phyloP scores from a whole-genome alignment of 2,113 vertebrate species.

The Dipodomys stephensi region DNA sequence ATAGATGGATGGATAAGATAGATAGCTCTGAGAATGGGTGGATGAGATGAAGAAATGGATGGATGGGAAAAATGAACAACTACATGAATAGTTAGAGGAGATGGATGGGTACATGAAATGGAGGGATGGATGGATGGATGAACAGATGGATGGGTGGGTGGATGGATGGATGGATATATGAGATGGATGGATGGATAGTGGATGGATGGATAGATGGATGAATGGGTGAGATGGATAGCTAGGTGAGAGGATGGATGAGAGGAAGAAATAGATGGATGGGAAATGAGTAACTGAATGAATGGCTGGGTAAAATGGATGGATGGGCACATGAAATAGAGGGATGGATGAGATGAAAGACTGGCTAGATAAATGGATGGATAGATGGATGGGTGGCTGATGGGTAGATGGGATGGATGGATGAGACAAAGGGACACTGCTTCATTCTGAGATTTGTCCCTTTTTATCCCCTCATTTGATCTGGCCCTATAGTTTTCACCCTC shows the following conservation, averaged over 20 bases:
- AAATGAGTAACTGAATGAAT: too few relatives aligned
- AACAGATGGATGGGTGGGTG: background rate
- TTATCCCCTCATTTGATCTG: background rate
- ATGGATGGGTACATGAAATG: background rate
- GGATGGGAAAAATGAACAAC: too few relatives aligned
- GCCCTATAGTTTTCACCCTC: background rate
- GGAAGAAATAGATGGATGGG: too few relatives aligned
- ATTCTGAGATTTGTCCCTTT: background rate
- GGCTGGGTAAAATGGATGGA: background rate
- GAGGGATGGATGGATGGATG: background rate
- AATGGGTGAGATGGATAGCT: too few relatives aligned
- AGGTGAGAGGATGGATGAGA: too few relatives aligned
- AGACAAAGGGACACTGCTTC: background rate
- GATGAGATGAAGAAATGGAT: rapidly evolving
- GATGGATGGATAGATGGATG: background rate
- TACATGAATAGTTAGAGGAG: background rate
- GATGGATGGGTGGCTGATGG: background rate
- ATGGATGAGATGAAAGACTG: too few relatives aligned
- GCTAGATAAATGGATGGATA: background rate
- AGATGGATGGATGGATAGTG: too few relatives aligned
- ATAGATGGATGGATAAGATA: too few relatives aligned
- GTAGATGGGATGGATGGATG: background rate
- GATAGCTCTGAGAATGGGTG: too few relatives aligned
- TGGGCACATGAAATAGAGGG: background rate
- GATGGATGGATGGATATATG: background rate